These are phyloP conservation scores for Pristionchus fissidentatus DNA, from an alignment of 2,888 invertebrate species.

Conservation along the genomic window DNA sequence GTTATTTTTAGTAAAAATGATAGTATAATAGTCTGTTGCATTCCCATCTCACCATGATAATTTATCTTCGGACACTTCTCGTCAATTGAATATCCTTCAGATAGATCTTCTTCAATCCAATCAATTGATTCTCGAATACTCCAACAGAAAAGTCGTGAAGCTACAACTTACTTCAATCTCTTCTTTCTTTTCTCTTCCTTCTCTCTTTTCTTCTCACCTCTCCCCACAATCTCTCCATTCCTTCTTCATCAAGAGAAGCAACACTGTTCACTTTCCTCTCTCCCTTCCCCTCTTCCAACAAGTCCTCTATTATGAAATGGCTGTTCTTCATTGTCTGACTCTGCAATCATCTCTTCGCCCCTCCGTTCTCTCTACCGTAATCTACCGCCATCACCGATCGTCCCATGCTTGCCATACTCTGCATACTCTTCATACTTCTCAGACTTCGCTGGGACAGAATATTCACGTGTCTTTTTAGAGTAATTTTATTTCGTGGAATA, in stretches of 20 bases:
- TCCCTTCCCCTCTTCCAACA: neutral
- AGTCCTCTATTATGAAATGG: slow-evolving; percentile 56
- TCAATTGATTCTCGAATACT: slow-evolving; percentile 51
- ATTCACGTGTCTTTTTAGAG: slow-evolving; percentile 60
- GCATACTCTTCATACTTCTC: slow-evolving; percentile 53
- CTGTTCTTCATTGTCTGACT: slow-evolving; percentile 57
- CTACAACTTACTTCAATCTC: slow-evolving; percentile 45
- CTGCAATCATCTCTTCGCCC: slow-evolving; percentile 49
- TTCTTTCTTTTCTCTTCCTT: too few species aligned
- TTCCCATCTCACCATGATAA: slow-evolving; percentile 54
- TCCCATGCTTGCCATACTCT: slow-evolving; percentile 56
- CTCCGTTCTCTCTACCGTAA: neutral
- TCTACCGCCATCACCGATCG: slow-evolving; percentile 52
- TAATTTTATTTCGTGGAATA: slow-evolving; percentile 59
- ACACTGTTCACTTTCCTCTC: neutral
- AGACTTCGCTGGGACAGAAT: slow-evolving; percentile 55
- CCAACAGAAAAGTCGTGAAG: slow-evolving; percentile 60
- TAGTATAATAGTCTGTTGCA: too few species aligned
- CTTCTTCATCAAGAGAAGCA: slow-evolving; percentile 5
- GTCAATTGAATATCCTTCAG: slow-evolving; percentile 54
- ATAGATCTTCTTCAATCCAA: slow-evolving; percentile 60
- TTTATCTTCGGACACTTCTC: slow-evolving; percentile 54
- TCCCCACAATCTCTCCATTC: slow-evolving; percentile 23
- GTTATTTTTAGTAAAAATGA: too few species aligned
- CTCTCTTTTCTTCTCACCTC: slow-evolving; percentile 6